phyloP scores from a whole-genome alignment of 2,888 invertebrate species.

The Eucera pruinosa region DNA sequence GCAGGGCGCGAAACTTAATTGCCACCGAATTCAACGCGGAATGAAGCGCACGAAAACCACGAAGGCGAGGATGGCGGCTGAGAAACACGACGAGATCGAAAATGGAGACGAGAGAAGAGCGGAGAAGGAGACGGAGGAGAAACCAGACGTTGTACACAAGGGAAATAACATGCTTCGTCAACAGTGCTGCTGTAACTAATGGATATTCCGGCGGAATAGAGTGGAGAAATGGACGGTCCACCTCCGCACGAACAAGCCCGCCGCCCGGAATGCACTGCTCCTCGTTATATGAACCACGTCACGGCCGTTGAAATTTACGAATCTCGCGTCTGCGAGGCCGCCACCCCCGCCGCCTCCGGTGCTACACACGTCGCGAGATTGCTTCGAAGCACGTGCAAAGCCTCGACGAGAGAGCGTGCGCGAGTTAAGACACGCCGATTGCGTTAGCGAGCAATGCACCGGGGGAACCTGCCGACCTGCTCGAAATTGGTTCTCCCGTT shows the following conservation, averaged over 20 bases:
- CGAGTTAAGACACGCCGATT: conserved; percentile 53
- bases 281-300: conserved; percentile 66
- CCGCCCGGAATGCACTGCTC: conserved; percentile 58
- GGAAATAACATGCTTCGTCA: conserved; percentile 84
- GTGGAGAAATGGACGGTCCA: conserved; percentile 77
- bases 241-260: conserved; percentile 67
- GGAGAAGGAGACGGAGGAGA: conserved; percentile 58
- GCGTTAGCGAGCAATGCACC: conserved; percentile 49
- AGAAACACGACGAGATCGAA: conserved; percentile 57
- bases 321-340: conserved; percentile 42
- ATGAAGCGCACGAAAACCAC: conserved; percentile 57
- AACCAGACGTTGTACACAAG: conserved; percentile 81
- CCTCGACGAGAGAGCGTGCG: conserved; percentile 21
- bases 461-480: conserved; percentile 26
- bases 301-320: conserved; percentile 63
- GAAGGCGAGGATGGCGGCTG: conserved; percentile 70
- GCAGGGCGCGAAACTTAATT: too few relatives aligned
- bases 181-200: conserved; percentile 84
- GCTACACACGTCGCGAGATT: conserved; percentile 56
- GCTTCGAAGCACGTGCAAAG: conserved; percentile 51
- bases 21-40: conserved; percentile 62
- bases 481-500: conserved; percentile 48
- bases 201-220: conserved; percentile 82
- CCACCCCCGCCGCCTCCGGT: background rate
- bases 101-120: conserved; percentile 29